A percentile compares a stretch with the other conserved stretches of the same genome.
Evolutionary conservation across 1,140 invertebrate genomes (phyloP).

Genomic region (Caenorhabditis elegans): DNA sequence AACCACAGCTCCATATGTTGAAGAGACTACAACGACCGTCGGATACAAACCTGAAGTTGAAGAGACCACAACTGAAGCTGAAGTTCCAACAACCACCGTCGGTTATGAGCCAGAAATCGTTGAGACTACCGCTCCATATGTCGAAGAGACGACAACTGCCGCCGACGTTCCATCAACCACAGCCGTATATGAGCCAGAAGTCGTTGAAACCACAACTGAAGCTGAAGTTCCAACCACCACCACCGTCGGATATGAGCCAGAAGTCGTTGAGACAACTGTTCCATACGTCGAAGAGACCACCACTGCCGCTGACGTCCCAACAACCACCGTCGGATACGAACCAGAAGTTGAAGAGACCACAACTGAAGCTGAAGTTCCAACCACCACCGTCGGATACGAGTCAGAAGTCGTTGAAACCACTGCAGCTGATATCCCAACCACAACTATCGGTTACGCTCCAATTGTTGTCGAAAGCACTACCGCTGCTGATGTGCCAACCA

Average conservation of each 20-base stretch:
- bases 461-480: too few species aligned
- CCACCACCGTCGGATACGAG: too few species aligned
- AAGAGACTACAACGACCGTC: neutral
- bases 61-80: neutral
- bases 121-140: neutral
- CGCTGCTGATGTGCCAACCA: neutral
- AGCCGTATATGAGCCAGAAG: neutral
- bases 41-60: neutral
- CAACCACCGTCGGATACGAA: too few species aligned
- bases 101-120: neutral
- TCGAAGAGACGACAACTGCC: neutral
- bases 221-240: neutral
- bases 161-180: neutral
- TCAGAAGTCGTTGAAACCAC: too few species aligned
- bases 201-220: neutral
- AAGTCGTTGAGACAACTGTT: neutral
- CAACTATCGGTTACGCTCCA: neutral
- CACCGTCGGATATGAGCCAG: neutral
- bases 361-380: neutral
- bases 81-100: neutral
- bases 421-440: neutral
- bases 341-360: neutral
- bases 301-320: too few species aligned
- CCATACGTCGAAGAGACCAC: neutral
- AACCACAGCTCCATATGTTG: neutral